Percentiles rank a stretch among this genome's conserved stretches.
Conservation (phyloP, 2,797 vertebrate genomes). For the Allobates femoralis region DNA sequence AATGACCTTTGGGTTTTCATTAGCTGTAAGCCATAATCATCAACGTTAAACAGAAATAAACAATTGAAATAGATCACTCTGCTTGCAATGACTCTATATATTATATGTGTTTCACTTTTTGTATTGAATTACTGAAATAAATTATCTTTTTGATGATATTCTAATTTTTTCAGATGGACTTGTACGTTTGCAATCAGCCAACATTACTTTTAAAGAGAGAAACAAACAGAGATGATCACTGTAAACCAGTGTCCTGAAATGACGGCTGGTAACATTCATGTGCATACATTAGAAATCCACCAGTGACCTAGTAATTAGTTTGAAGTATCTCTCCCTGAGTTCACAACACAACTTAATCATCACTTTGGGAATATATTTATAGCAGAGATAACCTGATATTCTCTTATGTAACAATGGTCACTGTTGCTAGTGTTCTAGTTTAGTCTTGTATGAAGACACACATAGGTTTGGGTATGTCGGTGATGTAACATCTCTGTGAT, state of each 20-base stretch:
- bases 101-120: too few species aligned
- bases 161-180: too few species aligned
- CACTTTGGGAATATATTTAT: conserved; percentile 17
- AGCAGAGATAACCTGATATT: conserved; percentile 12
- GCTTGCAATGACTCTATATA: too few species aligned
- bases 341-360: neutral
- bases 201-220: neutral
- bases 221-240: neutral
- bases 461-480: neutral
- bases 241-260: neutral
- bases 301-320: neutral
- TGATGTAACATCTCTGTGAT: neutral
- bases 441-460: neutral
- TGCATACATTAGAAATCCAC: conserved; percentile 29
- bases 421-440: neutral
- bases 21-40: too few species aligned
- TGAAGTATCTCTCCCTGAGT: neutral
- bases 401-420: neutral
- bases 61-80: too few species aligned
- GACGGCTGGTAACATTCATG: neutral
- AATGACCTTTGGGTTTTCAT: too few species aligned
- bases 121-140: too few species aligned
- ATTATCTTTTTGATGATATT: too few species aligned
- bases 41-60: too few species aligned
- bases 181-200: neutral